Evolutionary conservation across 2,888 invertebrate genomes (phyloP), one percentile per base, ranked within the genome.

Genomic region (Mallateleia sp.): DNA sequence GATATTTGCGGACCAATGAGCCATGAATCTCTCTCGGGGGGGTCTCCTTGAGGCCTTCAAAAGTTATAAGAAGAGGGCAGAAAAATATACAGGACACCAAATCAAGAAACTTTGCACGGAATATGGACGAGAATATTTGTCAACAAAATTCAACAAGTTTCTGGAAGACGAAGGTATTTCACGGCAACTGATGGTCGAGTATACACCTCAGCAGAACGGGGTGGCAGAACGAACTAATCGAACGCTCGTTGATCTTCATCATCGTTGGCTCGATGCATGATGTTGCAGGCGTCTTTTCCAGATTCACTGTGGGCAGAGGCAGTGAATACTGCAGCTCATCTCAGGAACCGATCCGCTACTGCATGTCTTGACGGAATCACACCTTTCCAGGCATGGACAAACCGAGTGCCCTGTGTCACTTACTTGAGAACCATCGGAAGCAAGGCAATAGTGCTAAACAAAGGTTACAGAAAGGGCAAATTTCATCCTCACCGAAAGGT

Each of bases 1-100:
- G 89, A 90, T 38, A 87, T 90, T 32, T 89, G 83, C 54, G 90
- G 91, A 11, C 20, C 90, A 3, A 88, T 88, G 79, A 56, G 87
- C 28, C 52, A 62, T 9, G 15, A 38, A 22, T 78, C 87, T 14
- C 28, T 85, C 6, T 77, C 74, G 0, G 87, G 83, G 67, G 80
- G 86, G 86, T 4, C 38, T 71, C 8, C 66, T 87, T 1, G 34
- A 45, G 7, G 87, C 72, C 0, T 81, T 81, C 32, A 81, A 56
- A 15, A 28, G 28, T 8, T 88, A 85, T 47, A 87, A 77, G 42
- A 24, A 20, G 18, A 38, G 18, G 7, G 81, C 38, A 8, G 89
- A 87, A 34, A 87, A 38, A 42, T 11, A 24, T 22, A 83, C 81
- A 45, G 86, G 84, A 0, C 11, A 66, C 2, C 1, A 67, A 32